phyloP scores from a whole-genome alignment of 2,113 vertebrate genomes.

The Tenebrosternarchus preto region DNA sequence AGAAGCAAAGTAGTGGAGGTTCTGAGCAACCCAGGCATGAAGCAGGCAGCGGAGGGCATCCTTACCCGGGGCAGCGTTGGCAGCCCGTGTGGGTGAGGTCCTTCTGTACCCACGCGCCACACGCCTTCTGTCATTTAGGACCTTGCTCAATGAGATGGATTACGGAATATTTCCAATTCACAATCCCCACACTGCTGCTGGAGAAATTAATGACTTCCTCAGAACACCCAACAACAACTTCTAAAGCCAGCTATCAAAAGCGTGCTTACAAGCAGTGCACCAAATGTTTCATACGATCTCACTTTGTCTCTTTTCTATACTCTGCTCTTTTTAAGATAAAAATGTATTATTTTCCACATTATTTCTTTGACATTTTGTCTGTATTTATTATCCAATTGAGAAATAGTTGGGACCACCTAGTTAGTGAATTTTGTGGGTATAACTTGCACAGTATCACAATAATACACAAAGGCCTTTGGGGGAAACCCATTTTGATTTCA shows the following conservation, averaged over 20 bases:
- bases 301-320: too few relatives aligned
- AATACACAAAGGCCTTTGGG: not conserved
- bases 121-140: not conserved
- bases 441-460: not conserved
- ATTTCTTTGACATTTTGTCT: not conserved
- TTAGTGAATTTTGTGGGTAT: not conserved
- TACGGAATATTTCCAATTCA: not conserved
- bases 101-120: conserved; percentile 3
- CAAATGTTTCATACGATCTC: too few relatives aligned
- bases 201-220: not conserved
- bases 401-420: not conserved
- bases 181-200: not conserved
- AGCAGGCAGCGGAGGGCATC: not conserved
- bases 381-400: not conserved
- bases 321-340: too few relatives aligned
- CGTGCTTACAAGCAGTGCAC: not conserved
- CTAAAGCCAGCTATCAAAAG: not conserved
- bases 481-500: not conserved
- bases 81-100: too few relatives aligned
- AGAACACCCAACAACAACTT: not conserved
- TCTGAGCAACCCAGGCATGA: conserved; percentile 35
- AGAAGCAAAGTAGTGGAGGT: conserved; percentile 59
- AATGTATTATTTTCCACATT: too few relatives aligned
- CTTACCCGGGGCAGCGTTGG: too few relatives aligned
- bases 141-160: not conserved